Evolutionary conservation across 2,113 vertebrate species (phyloP).

Genomic region (Zosterops lateralis): DNA sequence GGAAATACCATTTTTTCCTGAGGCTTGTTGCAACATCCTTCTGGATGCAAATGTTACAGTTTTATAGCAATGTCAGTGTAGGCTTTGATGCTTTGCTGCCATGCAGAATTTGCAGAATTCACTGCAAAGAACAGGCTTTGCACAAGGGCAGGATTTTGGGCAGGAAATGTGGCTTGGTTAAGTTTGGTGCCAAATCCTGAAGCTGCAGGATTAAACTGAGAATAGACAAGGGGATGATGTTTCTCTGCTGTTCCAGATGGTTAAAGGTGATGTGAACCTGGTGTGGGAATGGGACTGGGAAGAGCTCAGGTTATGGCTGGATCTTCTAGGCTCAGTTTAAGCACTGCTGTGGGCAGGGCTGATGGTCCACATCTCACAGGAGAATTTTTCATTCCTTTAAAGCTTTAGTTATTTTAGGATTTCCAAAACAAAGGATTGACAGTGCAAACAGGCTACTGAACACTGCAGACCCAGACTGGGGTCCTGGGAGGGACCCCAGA

Average conservation of each 20-base stretch:
- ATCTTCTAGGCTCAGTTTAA: neutral
- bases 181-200: neutral
- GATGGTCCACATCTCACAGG: neutral
- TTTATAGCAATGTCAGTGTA: neutral
- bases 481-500: neutral
- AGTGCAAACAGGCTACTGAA: neutral
- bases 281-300: neutral
- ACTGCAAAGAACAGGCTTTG: neutral
- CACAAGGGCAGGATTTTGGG: neutral
- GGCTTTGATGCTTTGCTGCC: neutral
- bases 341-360: neutral
- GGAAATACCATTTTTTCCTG: neutral
- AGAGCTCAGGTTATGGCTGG: neutral
- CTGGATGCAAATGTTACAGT: neutral
- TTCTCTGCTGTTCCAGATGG: neutral
- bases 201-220: neutral
- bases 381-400: neutral
- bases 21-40: neutral
- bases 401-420: neutral
- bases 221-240: neutral
- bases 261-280: neutral
- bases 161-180: neutral
- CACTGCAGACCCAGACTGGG: neutral
- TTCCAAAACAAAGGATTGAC: neutral
- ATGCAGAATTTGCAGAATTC: neutral